Percentiles rank a stretch among this genome's conserved stretches.
These are phyloP conservation scores for Zygothrica quintamaculata DNA, from an alignment of 2,888 invertebrate species.

Conservation along the genomic window DNA sequence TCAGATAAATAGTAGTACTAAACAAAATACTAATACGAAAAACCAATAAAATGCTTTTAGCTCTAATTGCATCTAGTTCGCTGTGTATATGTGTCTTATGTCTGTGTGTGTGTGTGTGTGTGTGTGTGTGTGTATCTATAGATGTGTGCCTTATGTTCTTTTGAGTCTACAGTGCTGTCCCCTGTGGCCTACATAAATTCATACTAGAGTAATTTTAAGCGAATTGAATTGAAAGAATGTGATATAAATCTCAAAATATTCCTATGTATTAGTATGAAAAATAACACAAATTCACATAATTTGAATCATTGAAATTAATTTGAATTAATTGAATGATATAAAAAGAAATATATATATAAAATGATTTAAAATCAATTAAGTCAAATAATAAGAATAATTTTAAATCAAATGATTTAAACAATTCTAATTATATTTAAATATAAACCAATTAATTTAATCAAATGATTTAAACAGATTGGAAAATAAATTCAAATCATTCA, in stretches of 20 bases:
- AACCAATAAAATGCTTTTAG: constrained; percentile 55
- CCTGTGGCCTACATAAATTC: constrained; percentile 25
- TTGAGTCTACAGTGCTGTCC: constrained; percentile 31
- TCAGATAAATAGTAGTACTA: constrained; percentile 35
- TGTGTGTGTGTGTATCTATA: constrained; percentile 12
- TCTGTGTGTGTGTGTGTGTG: constrained; percentile 17
- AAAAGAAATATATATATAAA: too few species aligned
- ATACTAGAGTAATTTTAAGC: constrained; percentile 17
- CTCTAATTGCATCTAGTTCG: constrained; percentile 60
- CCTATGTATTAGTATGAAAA: too few species aligned
- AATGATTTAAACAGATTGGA: background rate
- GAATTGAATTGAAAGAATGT: too few species aligned
- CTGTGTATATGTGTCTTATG: constrained; percentile 17
- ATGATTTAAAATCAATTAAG: too few species aligned
- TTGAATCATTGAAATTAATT: too few species aligned
- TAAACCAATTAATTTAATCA: background rate
- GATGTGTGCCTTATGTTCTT: constrained; percentile 11
- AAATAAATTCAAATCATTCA: background rate
- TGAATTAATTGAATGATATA: too few species aligned
- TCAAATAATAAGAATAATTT: too few species aligned
- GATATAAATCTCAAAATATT: too few species aligned
- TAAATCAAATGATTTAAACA: constrained; percentile 1
- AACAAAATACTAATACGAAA: constrained; percentile 55
- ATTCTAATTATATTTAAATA: too few species aligned
- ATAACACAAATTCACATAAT: too few species aligned